These are phyloP conservation scores for Drosophila erecta DNA, from an alignment of 1,140 invertebrate species.

Conservation along the genomic window DNA sequence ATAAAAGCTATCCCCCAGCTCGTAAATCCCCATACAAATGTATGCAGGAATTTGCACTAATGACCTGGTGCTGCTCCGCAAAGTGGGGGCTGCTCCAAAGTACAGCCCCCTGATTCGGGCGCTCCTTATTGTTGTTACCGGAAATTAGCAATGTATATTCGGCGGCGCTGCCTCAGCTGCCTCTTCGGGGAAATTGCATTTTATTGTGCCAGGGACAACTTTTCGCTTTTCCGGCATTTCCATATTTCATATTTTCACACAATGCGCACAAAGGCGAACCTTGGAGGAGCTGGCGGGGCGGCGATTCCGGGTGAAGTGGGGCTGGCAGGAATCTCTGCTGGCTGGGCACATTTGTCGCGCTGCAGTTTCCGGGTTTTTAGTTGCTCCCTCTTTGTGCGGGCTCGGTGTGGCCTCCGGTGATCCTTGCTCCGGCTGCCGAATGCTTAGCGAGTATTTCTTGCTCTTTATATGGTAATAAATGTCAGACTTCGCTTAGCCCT, in stretches of 20 bases:
- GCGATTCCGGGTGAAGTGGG: neutral
- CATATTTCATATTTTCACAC: constrained; percentile 64
- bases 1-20: neutral
- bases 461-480: constrained; percentile 80
- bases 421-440: constrained; percentile 7
- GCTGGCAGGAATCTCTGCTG: constrained; percentile 9
- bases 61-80: constrained; percentile 14
- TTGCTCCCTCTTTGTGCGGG: constrained; percentile 48
- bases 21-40: constrained; percentile 28
- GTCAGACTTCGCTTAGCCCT: constrained; percentile 60
- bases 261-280: constrained; percentile 52
- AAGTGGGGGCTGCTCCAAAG: neutral
- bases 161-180: constrained; percentile 16
- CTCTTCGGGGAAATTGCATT: constrained; percentile 63
- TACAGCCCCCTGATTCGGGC: constrained; percentile 5
- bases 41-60: constrained; percentile 36
- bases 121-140: constrained; percentile 52
- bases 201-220: constrained; percentile 58
- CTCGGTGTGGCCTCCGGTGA: constrained; percentile 11
- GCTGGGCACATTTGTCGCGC: constrained; percentile 60
- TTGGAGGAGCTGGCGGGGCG: neutral
- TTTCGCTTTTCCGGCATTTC: constrained; percentile 62
- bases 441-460: constrained; percentile 56
- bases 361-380: constrained; percentile 62
- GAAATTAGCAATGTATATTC: constrained; percentile 60